These are phyloP conservation scores for Ctenopoma kingsleyae DNA, from an alignment of 2,797 vertebrate species.

Conservation along the genomic window DNA sequence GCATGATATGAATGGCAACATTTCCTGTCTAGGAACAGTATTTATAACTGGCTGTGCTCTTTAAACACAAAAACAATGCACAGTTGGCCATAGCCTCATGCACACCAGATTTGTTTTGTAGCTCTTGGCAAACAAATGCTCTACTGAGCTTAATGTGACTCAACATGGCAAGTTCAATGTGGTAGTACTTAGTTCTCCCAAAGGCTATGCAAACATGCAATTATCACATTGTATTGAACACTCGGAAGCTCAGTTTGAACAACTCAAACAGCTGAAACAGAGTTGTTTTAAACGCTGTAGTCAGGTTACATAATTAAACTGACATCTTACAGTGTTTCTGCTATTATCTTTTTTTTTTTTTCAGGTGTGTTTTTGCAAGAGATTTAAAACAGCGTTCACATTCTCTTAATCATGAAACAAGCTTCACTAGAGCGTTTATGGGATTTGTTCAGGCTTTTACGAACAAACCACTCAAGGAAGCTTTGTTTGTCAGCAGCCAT, in stretches of 20 bases:
- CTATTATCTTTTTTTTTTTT: background rate
- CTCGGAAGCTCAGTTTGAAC: background rate
- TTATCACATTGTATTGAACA: slow-evolving; percentile 26
- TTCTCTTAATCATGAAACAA: slow-evolving; percentile 20
- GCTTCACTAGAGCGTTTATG: slow-evolving; percentile 11
- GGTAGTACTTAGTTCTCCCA: slow-evolving; percentile 41
- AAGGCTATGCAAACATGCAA: slow-evolving; percentile 53
- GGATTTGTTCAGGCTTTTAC: slow-evolving; percentile 22
- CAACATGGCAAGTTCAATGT: slow-evolving; percentile 55
- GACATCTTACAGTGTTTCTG: background rate
- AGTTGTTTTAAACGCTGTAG: background rate
- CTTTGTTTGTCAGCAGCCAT: slow-evolving; percentile 20
- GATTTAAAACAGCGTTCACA: slow-evolving; percentile 18
- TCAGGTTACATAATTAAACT: slow-evolving; percentile 17
- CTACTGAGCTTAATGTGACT: slow-evolving; percentile 58
- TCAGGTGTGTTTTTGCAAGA: slow-evolving; percentile 12
- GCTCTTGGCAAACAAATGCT: slow-evolving; percentile 56
- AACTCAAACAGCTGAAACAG: background rate
- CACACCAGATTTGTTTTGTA: slow-evolving; percentile 57
- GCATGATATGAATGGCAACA: slow-evolving; percentile 8
- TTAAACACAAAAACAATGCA: slow-evolving; percentile 40
- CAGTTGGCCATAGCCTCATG: slow-evolving; percentile 33
- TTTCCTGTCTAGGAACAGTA: background rate
- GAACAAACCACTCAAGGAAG: slow-evolving; percentile 2
- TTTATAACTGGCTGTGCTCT: slow-evolving; percentile 35